These are phyloP conservation scores for Synanthedon vespiformis DNA, from an alignment of 2,888 invertebrate genomes.

Conservation along the genomic window DNA sequence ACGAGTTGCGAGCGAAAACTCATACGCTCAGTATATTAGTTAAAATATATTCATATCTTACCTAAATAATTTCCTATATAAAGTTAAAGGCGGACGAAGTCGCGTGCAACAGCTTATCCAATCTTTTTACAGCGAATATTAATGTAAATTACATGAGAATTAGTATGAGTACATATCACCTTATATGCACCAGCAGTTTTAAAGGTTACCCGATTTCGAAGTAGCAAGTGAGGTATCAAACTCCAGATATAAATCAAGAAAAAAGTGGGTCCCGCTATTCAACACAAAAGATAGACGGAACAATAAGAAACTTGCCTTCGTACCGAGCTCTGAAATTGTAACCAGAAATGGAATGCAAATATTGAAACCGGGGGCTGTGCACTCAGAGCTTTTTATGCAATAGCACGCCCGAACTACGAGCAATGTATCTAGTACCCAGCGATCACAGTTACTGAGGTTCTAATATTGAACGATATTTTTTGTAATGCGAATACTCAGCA, in stretches of 20 bases:
- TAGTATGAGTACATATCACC: too few species aligned
- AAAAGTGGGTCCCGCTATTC: background rate
- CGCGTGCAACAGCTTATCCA: too few species aligned
- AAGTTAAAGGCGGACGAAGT: too few species aligned
- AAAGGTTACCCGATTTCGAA: too few species aligned
- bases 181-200: too few species aligned
- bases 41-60: too few species aligned
- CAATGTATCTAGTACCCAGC: background rate
- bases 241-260: background rate
- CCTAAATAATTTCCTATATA: too few species aligned
- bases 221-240: too few species aligned
- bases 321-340: conserved; percentile 30
- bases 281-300: conserved; percentile 20
- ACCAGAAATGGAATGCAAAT: conserved; percentile 60
- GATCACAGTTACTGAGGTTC: conserved; percentile 1
- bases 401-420: conserved; percentile 35
- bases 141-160: too few species aligned
- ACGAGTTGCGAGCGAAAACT: too few species aligned
- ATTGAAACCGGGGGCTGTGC: conserved; percentile 45
- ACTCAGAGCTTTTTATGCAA: conserved; percentile 50
- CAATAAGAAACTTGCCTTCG: conserved; percentile 32
- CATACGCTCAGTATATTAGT: too few species aligned
- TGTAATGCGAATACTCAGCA: conserved; percentile 6
- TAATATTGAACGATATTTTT: conserved; percentile 7
- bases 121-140: too few species aligned